Percentiles rank a stretch among this genome's conserved stretches.
Conservation (phyloP, 2,113 vertebrate species). For the Cyprinus carpio region DNA sequence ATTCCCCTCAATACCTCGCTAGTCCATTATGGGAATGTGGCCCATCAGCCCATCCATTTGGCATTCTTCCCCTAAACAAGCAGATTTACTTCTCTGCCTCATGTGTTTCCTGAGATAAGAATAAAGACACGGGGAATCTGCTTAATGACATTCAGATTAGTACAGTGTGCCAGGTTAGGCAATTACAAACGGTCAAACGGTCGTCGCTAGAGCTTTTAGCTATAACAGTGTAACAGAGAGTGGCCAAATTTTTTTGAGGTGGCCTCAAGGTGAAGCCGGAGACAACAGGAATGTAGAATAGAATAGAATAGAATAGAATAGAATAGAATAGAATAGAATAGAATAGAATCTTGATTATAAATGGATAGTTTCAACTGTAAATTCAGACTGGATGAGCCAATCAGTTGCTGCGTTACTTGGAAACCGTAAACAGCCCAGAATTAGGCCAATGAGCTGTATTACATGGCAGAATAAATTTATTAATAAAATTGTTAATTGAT, state of each 20-base stretch:
- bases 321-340: not conserved
- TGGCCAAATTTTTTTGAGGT: not conserved
- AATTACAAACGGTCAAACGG: not conserved
- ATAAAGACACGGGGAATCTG: not conserved
- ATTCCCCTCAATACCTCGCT: not conserved
- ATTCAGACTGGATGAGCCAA: not conserved
- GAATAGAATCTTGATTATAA: not conserved
- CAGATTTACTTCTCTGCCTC: constrained; percentile 6
- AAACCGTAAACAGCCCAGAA: not conserved
- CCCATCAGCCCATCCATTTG: constrained; percentile 23
- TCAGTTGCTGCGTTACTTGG: not conserved
- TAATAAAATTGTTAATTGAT: not conserved
- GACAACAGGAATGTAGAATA: not conserved
- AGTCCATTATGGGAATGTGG: constrained; percentile 14
- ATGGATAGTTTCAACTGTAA: not conserved
- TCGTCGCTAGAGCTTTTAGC: not conserved
- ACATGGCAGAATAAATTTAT: too few species aligned
- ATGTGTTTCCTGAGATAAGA: constrained; percentile 17
- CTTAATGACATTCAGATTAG: constrained; percentile 29
- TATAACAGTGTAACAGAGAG: not conserved
- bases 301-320: not conserved
- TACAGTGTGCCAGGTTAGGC: not conserved
- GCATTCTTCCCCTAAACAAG: constrained; percentile 14
- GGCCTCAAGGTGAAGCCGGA: not conserved
- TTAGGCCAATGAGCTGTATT: not conserved